Evolutionary conservation across 2,113 vertebrate genomes (phyloP), one percentile per base, ranked within the genome.

Genomic region (Phylloscopus trochilus): DNA sequence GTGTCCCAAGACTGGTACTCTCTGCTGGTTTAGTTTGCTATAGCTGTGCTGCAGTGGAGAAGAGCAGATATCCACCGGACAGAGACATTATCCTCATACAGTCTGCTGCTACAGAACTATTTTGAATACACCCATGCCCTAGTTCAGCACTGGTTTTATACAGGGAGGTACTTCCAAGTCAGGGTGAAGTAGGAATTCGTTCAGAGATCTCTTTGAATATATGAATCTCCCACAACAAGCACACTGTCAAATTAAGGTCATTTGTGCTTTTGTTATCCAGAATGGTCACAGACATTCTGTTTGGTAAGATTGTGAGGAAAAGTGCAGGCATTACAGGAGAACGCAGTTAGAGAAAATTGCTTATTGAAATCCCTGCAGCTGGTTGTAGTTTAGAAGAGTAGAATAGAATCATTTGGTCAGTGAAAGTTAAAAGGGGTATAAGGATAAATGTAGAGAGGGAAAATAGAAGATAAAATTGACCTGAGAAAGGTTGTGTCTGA

Each of bases 201-300:
- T 58, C 21, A 73, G 70, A 87, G 27, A 8, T 53, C 11, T 41
- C 37, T 69, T n/a, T 66, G 53, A 75, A 84, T 46, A 37, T 0
- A 0, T 35, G 46, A 72, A 47, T 77, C 35, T 83, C 47, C 27
- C n/a, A 68, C 30, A 58, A 23, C 27, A 84, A 92, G 35, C 27
- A 33, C 28, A n/a, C 39, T 70, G n/a, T 58, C 59, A 92, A 94
- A 87, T 91, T 80, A 70, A 91, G 27, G 8, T 51, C 70, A 89
- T 87, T 79, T 95, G 39, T 55, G 21, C 84, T 94, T 95, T 94
- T 95, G 67, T 88, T 67, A 90, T 23, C 35, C 67, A 85, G 84
- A 85, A 79, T 0, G 2, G n/a, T 74, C 8, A 2, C 26, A 76
- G 72, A 69, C 10, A 19, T 83, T 62, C 68, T 83, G 26, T 66